Conservation (phyloP, 1,140 invertebrate species). For the Venturia canescens region DNA sequence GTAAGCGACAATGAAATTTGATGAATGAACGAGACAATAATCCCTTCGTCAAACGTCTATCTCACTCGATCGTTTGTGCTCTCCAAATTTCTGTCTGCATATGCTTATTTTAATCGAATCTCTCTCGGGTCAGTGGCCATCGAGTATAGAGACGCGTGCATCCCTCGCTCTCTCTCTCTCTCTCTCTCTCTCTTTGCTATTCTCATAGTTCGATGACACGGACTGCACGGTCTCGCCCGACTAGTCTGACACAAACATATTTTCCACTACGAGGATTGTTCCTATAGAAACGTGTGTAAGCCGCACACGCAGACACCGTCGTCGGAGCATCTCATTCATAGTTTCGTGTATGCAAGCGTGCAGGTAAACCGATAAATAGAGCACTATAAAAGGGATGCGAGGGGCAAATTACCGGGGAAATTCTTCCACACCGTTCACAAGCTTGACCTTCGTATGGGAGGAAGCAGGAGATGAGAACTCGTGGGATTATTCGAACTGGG, state of each 20-base stretch:
- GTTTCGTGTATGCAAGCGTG: slow-evolving; percentile 11
- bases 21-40: not conserved
- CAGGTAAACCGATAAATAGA: not conserved
- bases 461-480: too few relatives aligned
- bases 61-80: not conserved
- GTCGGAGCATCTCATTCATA: slow-evolving; percentile 40
- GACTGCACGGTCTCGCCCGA: slow-evolving; percentile 8
- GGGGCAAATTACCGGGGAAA: too few relatives aligned
- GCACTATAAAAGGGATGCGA: not conserved
- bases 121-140: slow-evolving; percentile 39
- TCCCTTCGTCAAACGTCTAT: not conserved
- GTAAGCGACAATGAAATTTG: not conserved
- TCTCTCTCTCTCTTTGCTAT: slow-evolving; percentile 26
- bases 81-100: not conserved
- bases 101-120: slow-evolving; percentile 30
- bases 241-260: slow-evolving; percentile 25
- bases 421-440: too few relatives aligned
- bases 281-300: not conserved
- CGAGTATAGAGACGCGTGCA: slow-evolving; percentile 13
- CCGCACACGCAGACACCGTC: not conserved
- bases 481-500: too few relatives aligned
- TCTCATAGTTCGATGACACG: slow-evolving; percentile 41
- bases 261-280: slow-evolving; percentile 1
- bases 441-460: too few relatives aligned
- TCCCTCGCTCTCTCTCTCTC: too few relatives aligned